Evolutionary conservation across 2,797 vertebrate genomes (phyloP).

Genomic region (Hydrophis major): DNA sequence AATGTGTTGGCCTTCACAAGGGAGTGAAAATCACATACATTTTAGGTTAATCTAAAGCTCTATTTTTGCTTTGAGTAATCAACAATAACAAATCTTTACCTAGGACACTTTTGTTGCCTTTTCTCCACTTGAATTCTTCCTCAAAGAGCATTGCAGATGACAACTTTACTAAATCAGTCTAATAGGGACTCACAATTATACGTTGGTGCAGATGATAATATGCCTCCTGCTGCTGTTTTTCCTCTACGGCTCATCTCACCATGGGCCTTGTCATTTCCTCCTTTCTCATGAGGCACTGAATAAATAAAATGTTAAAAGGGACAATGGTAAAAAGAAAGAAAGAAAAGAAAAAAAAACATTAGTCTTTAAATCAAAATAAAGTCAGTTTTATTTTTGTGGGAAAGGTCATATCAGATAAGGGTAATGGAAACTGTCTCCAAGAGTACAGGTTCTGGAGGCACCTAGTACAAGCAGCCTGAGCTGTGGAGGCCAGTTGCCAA

Average conservation of each 20-base stretch:
- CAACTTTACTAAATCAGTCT: background rate
- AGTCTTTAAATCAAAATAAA: background rate
- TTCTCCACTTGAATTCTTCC: background rate
- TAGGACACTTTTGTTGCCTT: background rate
- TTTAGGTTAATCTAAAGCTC: background rate
- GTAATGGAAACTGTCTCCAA: background rate
- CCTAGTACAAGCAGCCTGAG: background rate
- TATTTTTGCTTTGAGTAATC: background rate
- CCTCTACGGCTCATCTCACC: background rate
- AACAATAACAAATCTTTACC: background rate
- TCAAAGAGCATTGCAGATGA: background rate
- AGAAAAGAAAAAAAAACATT: background rate
- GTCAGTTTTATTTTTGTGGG: conserved; percentile 16
- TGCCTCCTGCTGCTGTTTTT: background rate
- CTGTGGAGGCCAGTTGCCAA: background rate
- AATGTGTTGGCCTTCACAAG: background rate
- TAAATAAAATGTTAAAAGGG: background rate
- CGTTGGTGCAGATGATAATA: accelerated
- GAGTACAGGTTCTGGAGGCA: background rate
- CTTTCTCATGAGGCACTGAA: background rate
- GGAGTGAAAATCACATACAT: background rate
- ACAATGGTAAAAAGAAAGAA: background rate
- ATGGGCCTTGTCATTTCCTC: background rate
- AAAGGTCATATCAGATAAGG: background rate
- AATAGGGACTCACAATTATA: background rate